Evolutionary conservation across 1,140 invertebrate species (phyloP).

Genomic region (Trachelipus rathkii): DNA sequence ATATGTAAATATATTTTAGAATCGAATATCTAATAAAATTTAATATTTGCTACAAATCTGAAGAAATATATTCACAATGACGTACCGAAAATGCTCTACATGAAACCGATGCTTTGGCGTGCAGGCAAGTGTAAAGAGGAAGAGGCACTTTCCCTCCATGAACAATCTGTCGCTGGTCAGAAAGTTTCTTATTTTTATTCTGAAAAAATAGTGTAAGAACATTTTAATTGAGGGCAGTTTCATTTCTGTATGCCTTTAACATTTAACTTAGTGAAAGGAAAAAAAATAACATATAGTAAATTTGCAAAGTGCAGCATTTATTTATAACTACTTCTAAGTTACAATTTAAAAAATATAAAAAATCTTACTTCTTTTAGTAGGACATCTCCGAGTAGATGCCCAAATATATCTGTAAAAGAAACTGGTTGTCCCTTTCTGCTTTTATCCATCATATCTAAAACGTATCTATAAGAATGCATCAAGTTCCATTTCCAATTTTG

Average conservation of each 20-base stretch:
- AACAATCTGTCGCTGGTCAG: conserved; percentile 51
- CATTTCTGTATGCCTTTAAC: no score
- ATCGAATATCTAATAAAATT: background rate
- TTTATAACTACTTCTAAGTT: no score
- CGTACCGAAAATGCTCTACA: conserved; percentile 54
- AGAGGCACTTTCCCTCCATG: conserved; percentile 50
- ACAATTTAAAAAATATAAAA: background rate
- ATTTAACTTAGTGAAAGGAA: no score
- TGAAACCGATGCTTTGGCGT: conserved; percentile 55
- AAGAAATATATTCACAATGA: background rate
- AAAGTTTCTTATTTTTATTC: conserved; percentile 50
- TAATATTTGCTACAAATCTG: background rate
- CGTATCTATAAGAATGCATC: conserved; percentile 49
- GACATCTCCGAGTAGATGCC: conserved; percentile 54
- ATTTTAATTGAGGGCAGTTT: background rate
- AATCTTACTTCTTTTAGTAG: conserved; percentile 51
- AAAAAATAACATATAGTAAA: no score
- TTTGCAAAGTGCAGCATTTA: no score
- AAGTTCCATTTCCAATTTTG: conserved; percentile 48
- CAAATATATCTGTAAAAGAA: conserved; percentile 56
- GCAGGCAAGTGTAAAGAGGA: conserved; percentile 55
- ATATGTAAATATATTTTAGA: background rate
- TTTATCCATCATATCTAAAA: conserved; percentile 51
- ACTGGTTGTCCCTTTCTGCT: conserved; percentile 52
- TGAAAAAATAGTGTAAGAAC: conserved; percentile 39